Conservation (phyloP, 2,113 vertebrate genomes). For the Channa argus region DNA sequence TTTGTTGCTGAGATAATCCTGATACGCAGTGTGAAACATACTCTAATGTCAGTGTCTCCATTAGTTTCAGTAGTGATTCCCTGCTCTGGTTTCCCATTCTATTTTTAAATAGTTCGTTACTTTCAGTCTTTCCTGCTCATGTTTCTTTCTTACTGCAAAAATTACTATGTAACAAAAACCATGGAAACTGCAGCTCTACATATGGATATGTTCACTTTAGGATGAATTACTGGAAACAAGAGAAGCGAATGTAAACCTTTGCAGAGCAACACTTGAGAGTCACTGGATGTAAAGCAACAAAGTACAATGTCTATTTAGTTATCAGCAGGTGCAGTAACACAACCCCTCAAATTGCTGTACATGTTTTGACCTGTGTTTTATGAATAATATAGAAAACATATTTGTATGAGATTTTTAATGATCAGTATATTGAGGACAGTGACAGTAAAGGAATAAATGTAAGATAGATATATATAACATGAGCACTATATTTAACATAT, state of each 20-base stretch:
- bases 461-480: not conserved
- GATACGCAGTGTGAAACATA: conserved; percentile 14
- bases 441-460: not conserved
- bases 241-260: not conserved
- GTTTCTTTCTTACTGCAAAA: not conserved
- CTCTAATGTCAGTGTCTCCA: conserved; percentile 7
- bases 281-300: conserved; percentile 2
- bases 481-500: not conserved
- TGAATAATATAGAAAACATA: not conserved
- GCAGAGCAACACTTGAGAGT: not conserved
- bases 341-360: not conserved
- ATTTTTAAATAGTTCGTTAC: conserved; percentile 9
- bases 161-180: not conserved
- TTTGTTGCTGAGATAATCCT: conserved; percentile 46
- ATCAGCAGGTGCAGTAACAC: not conserved
- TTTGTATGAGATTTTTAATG: not conserved
- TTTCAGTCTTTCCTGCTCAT: not conserved
- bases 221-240: not conserved
- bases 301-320: not conserved
- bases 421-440: not conserved
- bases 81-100: not conserved
- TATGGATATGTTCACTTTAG: conserved; percentile 1
- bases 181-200: conserved; percentile 29
- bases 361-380: not conserved
- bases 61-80: conserved; percentile 24